These are phyloP conservation scores for Prolemur simus DNA, from an alignment of 2,113 vertebrate genomes.

Conservation along the genomic window DNA sequence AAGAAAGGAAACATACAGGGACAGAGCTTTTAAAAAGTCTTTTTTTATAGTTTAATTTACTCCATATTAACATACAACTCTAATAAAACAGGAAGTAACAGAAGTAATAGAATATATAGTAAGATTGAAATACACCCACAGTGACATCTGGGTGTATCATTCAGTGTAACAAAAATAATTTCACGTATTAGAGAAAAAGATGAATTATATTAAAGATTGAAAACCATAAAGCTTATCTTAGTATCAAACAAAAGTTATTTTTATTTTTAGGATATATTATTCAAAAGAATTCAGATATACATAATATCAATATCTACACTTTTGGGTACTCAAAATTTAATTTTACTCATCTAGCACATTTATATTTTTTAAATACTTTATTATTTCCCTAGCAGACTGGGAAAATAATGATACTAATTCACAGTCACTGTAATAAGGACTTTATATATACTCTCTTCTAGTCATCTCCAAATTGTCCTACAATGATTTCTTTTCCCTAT, in stretches of 20 bases:
- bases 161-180: not conserved
- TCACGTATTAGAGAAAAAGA: not conserved
- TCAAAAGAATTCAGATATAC: not conserved
- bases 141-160: not conserved
- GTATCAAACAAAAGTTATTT: not conserved
- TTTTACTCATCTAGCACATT: not conserved
- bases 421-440: not conserved
- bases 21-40: not conserved
- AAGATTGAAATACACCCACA: not conserved
- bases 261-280: not conserved
- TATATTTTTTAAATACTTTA: not conserved
- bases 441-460: not conserved
- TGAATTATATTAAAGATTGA: not conserved
- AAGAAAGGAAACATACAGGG: not conserved
- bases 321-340: not conserved
- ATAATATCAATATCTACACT: not conserved
- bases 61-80: not conserved
- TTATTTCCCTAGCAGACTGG: not conserved
- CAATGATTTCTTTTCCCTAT: not conserved
- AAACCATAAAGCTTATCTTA: not conserved
- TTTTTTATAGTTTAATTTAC: slow-evolving; percentile 39
- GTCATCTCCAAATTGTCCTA: not conserved
- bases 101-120: not conserved
- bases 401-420: not conserved
- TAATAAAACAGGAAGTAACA: not conserved